phyloP scores from a whole-genome alignment of 2,113 vertebrate species.

The Antennarius striatus region DNA sequence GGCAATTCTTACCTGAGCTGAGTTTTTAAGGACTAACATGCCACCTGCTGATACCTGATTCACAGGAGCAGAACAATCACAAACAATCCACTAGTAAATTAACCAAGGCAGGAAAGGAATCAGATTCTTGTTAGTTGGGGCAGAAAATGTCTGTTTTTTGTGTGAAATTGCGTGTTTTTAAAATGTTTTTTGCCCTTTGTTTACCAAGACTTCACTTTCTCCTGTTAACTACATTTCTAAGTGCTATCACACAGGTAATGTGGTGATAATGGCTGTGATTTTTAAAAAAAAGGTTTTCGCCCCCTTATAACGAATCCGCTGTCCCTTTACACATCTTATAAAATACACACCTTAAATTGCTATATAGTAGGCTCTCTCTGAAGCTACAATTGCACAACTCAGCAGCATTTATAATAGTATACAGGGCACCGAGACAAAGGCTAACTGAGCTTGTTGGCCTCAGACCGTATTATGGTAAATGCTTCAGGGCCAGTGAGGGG shows the following conservation, averaged over 20 bases:
- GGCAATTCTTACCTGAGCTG: too few relatives aligned
- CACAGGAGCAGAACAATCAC: too few relatives aligned
- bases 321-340: slow-evolving; percentile 2
- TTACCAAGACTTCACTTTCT: slow-evolving; percentile 23
- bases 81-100: too few relatives aligned
- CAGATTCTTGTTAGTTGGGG: too few relatives aligned
- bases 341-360: slow-evolving; percentile 30
- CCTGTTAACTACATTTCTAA: slow-evolving; percentile 13
- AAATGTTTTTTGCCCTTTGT: not conserved
- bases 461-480: slow-evolving; percentile 58
- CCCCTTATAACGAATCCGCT: not conserved
- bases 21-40: too few relatives aligned
- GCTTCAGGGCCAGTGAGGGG: slow-evolving; percentile 59
- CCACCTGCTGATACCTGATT: too few relatives aligned
- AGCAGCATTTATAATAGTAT: slow-evolving; percentile 36
- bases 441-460: slow-evolving; percentile 60
- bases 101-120: too few relatives aligned
- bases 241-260: slow-evolving; percentile 1
- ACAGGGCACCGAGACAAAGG: slow-evolving; percentile 20
- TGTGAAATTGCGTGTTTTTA: not conserved
- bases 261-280: slow-evolving; percentile 19
- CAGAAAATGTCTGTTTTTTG: not conserved
- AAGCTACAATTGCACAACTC: slow-evolving; percentile 32
- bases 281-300: slow-evolving; percentile 20
- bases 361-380: not conserved